Base-by-base conservation (phyloP, 2,113 vertebrate genomes). In the Nestor notabilis region DNA sequence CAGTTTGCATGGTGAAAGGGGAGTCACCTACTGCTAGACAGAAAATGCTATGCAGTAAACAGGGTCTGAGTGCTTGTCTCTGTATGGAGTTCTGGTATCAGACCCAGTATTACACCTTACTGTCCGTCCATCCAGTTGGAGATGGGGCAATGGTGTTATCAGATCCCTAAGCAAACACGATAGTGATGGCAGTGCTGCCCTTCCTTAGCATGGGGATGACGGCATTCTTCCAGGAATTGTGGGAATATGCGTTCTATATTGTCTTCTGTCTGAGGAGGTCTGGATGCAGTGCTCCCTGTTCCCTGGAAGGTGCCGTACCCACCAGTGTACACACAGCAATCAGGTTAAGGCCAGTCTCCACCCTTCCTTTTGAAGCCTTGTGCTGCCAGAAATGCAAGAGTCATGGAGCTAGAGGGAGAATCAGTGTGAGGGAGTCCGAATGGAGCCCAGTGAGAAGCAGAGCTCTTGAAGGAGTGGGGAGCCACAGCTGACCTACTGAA, bases 241-340 rank as follows among this genome's bases (percentile, higher is more conserved):
- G 64, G 56, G 68, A 82, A 16, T 58, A 56, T 63, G 7, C 49
- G 46, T 39, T 66, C 11, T 66, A 3, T 5, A 0, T 66, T 70
- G 52, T 76, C 56, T 35, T 64, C 14, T 61, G 5, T 46, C 41
- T 74, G 12, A 74, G 43, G n/a, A 63, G 28, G 4, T 83, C 61
- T 71, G 56, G 25, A 25, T 6, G 4, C 46, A 28, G 0, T 49
- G 21, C 41, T 85, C 5, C 15, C 25, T 11, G 1, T 78, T 92
- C n/a, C 37, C 55, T 37, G 25, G 31, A 63, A 41, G 44, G 21
- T 10, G 2, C 23, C 0, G 0, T 87, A 43, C 44, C 29, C 19
- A 35, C 53, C 27, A 27, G 13, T 10, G 3, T 81, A 27, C 24
- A 12, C 11, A 41, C 19, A 9, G 16, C 9, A 17, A 7, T 87